Base-by-base conservation (phyloP, 2,113 vertebrate genomes). In the Lonchura striata region DNA sequence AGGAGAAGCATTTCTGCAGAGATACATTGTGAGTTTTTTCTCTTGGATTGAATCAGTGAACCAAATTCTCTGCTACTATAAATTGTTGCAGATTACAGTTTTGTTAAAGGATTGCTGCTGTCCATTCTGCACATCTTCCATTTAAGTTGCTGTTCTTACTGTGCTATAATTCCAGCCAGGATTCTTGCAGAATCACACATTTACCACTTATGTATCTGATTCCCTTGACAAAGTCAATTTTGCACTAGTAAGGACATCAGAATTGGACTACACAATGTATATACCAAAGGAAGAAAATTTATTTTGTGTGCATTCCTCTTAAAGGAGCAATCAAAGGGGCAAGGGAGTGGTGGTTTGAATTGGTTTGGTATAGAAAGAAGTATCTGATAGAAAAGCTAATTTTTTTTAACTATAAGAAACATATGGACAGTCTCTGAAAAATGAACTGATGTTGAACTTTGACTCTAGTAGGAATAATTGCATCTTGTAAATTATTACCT, bases 31-130 rank as follows among this genome's bases (percentile, higher is more conserved):
- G 24, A 6, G 2, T 41, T 83, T 82, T 88, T 87, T 33, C 46
- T 47, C 24, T 50, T 66, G 33, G 24, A 70, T 66, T 86, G 68
- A 93, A 66, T 78, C 60, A 84, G 22, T 75, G 60, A 94, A 91
- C 72, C 64, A 94, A 86, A 86, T 91, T 95, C 50, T 95, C 59
- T 66, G 42, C 63, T 80, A 46, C 49, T 87, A 46, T 87, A 87
- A 91, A 82, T 91, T 72, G 25, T 68, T 79, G 21, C 64, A 94
- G 42, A 65, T 95, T 87, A 76, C 39, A 72, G 30, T 90, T 95
- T 91, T 63, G 47, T 88, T 76, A 79, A 91, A 91, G 57, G 31
- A 89, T 82, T 84, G 25, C 37, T 70, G 30, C 50, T 39, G 46
- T 65, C 68, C 59, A 57, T 31, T 46, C 47, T 85, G 46, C 46